phyloP scores from a whole-genome alignment of 2,888 invertebrate genomes.

The Torymus tubicola region DNA sequence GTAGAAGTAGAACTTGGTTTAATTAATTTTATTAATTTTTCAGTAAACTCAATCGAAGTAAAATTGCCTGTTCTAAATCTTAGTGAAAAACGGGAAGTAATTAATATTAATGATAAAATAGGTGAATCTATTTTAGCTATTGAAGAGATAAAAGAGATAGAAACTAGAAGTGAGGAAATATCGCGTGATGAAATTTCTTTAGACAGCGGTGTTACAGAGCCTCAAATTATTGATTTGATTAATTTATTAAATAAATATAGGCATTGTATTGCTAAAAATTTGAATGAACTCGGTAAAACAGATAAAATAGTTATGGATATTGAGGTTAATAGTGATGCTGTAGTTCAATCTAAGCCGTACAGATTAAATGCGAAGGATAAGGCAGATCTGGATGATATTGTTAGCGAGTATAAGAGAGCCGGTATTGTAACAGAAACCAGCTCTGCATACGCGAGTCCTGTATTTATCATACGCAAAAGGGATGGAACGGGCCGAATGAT shows the following conservation, averaged over 20 bases:
- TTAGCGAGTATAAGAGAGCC: conserved; percentile 33
- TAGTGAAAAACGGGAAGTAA: no score
- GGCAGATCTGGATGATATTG: conserved; percentile 43
- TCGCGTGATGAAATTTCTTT: no score
- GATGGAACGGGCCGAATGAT: conserved; percentile 51
- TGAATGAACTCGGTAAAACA: conserved; percentile 30
- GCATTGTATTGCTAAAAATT: conserved; percentile 25
- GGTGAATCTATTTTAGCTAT: no score
- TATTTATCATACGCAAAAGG: conserved; percentile 53
- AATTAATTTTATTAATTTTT: no score
- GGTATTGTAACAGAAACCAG: conserved; percentile 50
- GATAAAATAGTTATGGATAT: conserved; percentile 50
- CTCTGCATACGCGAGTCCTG: conserved; percentile 48
- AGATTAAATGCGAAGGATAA: conserved; percentile 47
- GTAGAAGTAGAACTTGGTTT: no score
- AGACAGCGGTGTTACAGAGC: no score
- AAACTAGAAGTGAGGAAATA: no score
- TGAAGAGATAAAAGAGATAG: no score
- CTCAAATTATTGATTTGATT: conserved; percentile 15
- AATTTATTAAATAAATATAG: conserved; percentile 28
- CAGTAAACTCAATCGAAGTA: no score
- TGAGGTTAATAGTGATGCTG: neutral
- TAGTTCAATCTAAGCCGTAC: conserved; percentile 45
- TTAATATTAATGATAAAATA: no score
- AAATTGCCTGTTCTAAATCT: no score